Evolutionary conservation across 2,888 invertebrate species (phyloP).

Genomic region (Polia nebulosa): DNA sequence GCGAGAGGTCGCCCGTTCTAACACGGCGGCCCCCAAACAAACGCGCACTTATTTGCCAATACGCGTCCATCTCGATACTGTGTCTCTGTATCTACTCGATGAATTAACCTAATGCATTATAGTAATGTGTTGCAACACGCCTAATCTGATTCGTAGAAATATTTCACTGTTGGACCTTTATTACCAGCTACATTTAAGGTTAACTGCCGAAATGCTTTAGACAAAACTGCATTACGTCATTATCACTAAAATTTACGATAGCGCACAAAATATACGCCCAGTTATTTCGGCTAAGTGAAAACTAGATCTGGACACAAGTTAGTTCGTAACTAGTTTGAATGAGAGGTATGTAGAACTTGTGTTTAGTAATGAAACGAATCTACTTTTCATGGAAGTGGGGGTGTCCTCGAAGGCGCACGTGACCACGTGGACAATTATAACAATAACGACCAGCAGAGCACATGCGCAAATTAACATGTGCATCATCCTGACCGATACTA

Average conservation of each 20-base stretch:
- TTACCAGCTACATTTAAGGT: slow-evolving; percentile 53
- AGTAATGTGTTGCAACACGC: slow-evolving; percentile 52
- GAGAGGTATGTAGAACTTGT: slow-evolving; percentile 41
- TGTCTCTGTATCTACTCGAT: slow-evolving; percentile 59
- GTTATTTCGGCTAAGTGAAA: slow-evolving; percentile 50
- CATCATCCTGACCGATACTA: slow-evolving; percentile 58
- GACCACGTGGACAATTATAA: slow-evolving; percentile 75
- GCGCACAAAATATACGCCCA: slow-evolving; percentile 41
- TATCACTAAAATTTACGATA: slow-evolving; percentile 57
- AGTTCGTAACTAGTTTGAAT: slow-evolving; percentile 42
- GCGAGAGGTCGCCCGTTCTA: slow-evolving; percentile 88
- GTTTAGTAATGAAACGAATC: slow-evolving; percentile 44
- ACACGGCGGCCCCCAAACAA: slow-evolving; percentile 86
- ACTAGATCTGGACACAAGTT: slow-evolving; percentile 47
- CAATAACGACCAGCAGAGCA: slow-evolving; percentile 70
- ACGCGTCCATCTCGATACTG: slow-evolving; percentile 69
- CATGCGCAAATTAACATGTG: slow-evolving; percentile 57
- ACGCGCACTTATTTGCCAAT: slow-evolving; percentile 87
- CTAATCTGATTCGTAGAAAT: slow-evolving; percentile 58
- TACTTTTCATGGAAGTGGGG: slow-evolving; percentile 56
- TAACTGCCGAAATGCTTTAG: slow-evolving; percentile 52
- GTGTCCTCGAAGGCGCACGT: slow-evolving; percentile 78
- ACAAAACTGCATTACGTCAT: slow-evolving; percentile 62
- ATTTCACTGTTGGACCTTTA: slow-evolving; percentile 44
- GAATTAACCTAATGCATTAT: slow-evolving; percentile 64